Conservation (phyloP, 1,140 invertebrate genomes). For the Pissodes strobi region DNA sequence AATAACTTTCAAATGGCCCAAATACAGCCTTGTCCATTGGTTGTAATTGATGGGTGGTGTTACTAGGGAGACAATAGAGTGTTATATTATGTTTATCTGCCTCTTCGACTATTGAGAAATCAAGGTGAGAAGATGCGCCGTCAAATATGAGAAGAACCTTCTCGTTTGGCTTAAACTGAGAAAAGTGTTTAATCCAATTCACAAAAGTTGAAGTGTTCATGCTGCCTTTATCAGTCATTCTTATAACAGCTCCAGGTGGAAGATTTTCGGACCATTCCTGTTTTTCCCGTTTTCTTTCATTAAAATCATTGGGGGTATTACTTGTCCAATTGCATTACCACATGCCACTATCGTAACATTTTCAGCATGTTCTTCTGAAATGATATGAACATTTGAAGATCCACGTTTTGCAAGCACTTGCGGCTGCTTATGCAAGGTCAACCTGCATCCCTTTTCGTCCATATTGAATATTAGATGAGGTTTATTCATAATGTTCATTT, state of each 20-base stretch:
- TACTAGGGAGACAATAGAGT: slow-evolving; percentile 53
- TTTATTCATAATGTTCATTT: slow-evolving; percentile 41
- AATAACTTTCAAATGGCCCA: slow-evolving; percentile 21
- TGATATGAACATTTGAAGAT: slow-evolving; percentile 45
- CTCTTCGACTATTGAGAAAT: slow-evolving; percentile 41
- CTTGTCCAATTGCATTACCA: slow-evolving; percentile 51
- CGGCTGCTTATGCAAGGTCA: slow-evolving; percentile 53
- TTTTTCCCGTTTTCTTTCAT: slow-evolving; percentile 53
- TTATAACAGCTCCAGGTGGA: slow-evolving; percentile 42
- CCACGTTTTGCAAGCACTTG: slow-evolving; percentile 46
- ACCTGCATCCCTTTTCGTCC: slow-evolving; percentile 55
- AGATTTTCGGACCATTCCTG: slow-evolving; percentile 46
- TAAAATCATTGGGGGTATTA: slow-evolving; percentile 52
- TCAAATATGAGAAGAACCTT: slow-evolving; percentile 53
- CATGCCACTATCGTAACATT: slow-evolving; percentile 52
- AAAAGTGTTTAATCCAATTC: slow-evolving; percentile 51
- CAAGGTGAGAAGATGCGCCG: slow-evolving; percentile 51
- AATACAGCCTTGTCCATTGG: slow-evolving; percentile 53
- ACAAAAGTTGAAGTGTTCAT: slow-evolving; percentile 53
- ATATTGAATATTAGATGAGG: slow-evolving; percentile 54
- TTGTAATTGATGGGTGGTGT: slow-evolving; percentile 56
- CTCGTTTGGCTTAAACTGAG: slow-evolving; percentile 43
- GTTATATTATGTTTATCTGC: slow-evolving; percentile 49
- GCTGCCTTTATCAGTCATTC: slow-evolving; percentile 52
- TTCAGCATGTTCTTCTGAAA: slow-evolving; percentile 49